These are phyloP conservation scores for Nebria ingens DNA, from an alignment of 1,140 invertebrate genomes.

Conservation along the genomic window DNA sequence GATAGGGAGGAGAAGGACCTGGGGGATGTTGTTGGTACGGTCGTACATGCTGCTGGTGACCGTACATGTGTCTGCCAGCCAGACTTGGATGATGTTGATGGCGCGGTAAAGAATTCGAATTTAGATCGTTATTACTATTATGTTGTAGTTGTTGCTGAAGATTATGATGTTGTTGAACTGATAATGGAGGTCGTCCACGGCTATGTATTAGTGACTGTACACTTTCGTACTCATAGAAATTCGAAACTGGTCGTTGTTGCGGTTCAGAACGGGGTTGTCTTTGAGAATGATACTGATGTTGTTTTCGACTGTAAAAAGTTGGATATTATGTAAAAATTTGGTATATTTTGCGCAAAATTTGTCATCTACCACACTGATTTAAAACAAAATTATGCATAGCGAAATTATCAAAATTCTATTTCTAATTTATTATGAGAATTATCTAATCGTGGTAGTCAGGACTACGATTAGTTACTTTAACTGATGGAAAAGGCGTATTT, in stretches of 20 bases:
- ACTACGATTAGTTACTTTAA: no score
- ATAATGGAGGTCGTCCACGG: constrained; percentile 25
- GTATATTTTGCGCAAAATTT: no score
- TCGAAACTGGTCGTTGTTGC: constrained; percentile 57
- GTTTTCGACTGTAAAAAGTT: constrained; percentile 44
- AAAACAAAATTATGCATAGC: no score
- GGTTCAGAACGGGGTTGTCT: constrained; percentile 52
- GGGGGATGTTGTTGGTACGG: constrained; percentile 19
- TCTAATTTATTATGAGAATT: no score
- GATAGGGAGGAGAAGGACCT: constrained; percentile 14
- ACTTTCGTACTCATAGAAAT: constrained; percentile 75
- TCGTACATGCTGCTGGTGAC: constrained; percentile 25
- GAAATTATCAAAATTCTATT: no score
- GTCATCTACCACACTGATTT: no score
- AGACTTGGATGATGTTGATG: constrained; percentile 21
- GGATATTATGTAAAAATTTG: no score
- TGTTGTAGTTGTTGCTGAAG: constrained; percentile 15
- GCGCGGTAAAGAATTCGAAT: constrained; percentile 25
- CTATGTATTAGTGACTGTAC: constrained; percentile 45
- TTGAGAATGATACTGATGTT: constrained; percentile 68
- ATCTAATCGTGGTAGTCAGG: no score
- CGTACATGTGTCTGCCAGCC: constrained; percentile 15
- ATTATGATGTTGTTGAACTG: constrained; percentile 15
- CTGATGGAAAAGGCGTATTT: no score
- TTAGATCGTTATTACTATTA: constrained; percentile 23